phyloP scores from a whole-genome alignment of 2,797 vertebrate genomes.

The Thripadectes ignobilis region DNA sequence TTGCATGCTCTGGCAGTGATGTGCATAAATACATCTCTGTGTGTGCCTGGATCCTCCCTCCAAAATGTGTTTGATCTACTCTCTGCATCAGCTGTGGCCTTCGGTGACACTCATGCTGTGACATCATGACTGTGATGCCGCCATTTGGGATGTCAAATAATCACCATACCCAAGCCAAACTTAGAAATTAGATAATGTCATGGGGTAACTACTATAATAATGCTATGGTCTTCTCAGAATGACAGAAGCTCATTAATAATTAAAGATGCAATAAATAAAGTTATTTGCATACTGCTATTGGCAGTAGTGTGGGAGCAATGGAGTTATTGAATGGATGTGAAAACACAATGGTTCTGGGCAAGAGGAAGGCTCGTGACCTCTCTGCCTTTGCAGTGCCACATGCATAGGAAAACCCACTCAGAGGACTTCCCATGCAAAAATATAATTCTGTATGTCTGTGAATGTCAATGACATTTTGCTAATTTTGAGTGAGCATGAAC shows the following conservation, averaged over 20 bases:
- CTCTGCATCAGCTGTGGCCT: not conserved
- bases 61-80: not conserved
- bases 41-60: not conserved
- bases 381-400: not conserved
- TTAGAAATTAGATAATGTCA: not conserved
- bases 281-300: not conserved
- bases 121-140: not conserved
- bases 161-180: not conserved
- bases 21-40: accelerated
- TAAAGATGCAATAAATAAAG: not conserved
- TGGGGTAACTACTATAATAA: not conserved
- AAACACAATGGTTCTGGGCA: not conserved
- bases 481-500: not conserved
- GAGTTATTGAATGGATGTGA: not conserved
- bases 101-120: not conserved
- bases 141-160: not conserved
- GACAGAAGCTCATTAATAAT: not conserved
- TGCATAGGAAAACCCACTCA: not conserved
- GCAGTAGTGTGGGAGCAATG: not conserved
- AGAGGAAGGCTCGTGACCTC: not conserved
- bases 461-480: not conserved
- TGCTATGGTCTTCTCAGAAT: not conserved
- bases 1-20: not conserved
- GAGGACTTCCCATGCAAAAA: not conserved
- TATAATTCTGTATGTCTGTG: not conserved